A percentile compares a stretch with the other conserved stretches of the same genome.
These are phyloP conservation scores for Anniella stebbinsi DNA, from an alignment of 2,797 vertebrate species.

Conservation along the genomic window DNA sequence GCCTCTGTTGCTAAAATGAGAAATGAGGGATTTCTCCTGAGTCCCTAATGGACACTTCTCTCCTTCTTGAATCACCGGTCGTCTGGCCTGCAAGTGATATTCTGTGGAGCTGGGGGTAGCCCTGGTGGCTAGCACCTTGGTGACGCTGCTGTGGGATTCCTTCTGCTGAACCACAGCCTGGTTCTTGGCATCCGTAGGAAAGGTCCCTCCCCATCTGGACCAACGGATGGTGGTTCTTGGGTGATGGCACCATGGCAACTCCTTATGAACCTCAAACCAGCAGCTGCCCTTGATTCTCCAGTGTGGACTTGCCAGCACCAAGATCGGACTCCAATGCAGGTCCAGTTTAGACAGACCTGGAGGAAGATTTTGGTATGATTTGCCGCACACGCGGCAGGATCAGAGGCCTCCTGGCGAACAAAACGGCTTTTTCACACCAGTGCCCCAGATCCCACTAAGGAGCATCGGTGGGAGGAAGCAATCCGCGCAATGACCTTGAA, in stretches of 20 bases:
- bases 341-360: neutral
- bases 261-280: no score
- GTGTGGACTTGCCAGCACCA: neutral
- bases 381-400: fast-evolving
- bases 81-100: no score
- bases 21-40: neutral
- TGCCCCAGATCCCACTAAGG: fast-evolving
- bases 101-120: neutral
- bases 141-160: neutral
- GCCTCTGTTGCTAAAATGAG: no score
- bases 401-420: neutral
- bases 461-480: neutral
- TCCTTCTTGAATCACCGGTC: neutral
- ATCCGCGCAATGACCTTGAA: slow-evolving; percentile 26
- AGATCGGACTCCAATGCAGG: neutral
- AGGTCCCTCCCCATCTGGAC: neutral
- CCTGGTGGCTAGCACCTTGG: neutral
- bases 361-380: fast-evolving
- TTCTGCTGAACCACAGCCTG: neutral
- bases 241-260: no score
- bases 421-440: neutral
- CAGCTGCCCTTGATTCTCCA: no score
- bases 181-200: neutral
- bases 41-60: neutral
- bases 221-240: neutral